These are phyloP conservation scores for Xestia xanthographa DNA, from an alignment of 2,888 invertebrate species.

Conservation along the genomic window DNA sequence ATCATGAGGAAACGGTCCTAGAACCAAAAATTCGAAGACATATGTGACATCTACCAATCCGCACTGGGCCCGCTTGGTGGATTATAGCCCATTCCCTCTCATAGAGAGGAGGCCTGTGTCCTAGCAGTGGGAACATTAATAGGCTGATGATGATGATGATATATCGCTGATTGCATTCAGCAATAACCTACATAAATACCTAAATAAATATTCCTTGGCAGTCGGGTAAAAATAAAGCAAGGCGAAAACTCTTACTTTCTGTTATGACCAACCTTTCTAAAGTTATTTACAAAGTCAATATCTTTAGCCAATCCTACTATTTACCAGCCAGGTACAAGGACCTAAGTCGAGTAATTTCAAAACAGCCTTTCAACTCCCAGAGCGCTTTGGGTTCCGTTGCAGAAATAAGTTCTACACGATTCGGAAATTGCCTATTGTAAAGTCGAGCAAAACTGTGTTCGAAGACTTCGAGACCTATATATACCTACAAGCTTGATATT, in stretches of 20 bases:
- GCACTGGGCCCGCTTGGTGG: too few species aligned
- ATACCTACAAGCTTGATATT: conserved; percentile 48
- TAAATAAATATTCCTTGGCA: too few species aligned
- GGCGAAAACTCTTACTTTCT: neutral
- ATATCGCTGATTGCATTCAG: too few species aligned
- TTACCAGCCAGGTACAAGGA: conserved; percentile 18
- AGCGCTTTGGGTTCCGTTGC: conserved; percentile 48
- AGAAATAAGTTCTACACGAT: conserved; percentile 63
- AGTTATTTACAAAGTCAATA: conserved; percentile 1
- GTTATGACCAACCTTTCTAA: neutral
- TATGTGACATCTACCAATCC: too few species aligned
- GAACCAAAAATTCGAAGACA: too few species aligned
- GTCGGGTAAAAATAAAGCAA: neutral
- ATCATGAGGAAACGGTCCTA: too few species aligned
- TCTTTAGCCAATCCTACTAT: neutral
- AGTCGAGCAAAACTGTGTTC: conserved; percentile 54
- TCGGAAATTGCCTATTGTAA: conserved; percentile 67
- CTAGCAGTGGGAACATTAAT: too few species aligned
- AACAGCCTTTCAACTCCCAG: conserved; percentile 39
- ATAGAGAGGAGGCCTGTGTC: too few species aligned
- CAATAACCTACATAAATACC: too few species aligned
- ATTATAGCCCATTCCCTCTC: too few species aligned
- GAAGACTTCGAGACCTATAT: conserved; percentile 48
- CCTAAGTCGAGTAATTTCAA: conserved; percentile 14
- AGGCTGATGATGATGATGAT: too few species aligned